Base-by-base conservation (phyloP, 1,140 invertebrate genomes). In the Schmidtea mediterranea region DNA sequence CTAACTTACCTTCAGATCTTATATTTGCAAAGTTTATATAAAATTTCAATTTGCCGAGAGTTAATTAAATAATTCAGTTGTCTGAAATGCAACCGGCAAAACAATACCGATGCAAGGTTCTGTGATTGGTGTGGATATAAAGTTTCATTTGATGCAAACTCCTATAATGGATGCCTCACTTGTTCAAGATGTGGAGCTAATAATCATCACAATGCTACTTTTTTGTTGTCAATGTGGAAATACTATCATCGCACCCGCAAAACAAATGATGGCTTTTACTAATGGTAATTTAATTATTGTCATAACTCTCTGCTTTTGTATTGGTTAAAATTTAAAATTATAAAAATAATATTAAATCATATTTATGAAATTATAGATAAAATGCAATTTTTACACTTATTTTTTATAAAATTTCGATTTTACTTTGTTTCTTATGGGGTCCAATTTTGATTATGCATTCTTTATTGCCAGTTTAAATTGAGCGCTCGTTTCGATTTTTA, bases 91-190 rank as follows among this genome's bases (percentile, higher is more conserved):
- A 53, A 50, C 36, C 53, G 61, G 15, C 53, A 59, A 8, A 62
- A 62, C 49, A 58, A 56, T 49, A 52, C 54, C 9, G 59, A 62
- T 49, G 59, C 61, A 13, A 46, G 61, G 47, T 62, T 58, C 50
- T 62, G 61, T 55, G 61, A 62, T 48, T 62, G 61, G 61, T 62
- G 61, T 52, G 59, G 59, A 47, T 49, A 55, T 12, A 60, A 62
- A 55, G 59, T 61, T 32, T 32, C 26, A 3, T 3, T 32, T 32
- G 26, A 32, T 3, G 10, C 26, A 6, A 32, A 10, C 10, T 32
- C 26, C 26, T 32, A 32, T 10, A 19, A 19, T 43, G 26, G 21
- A 16, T 51, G 32, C 16, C 46, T 56, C 53, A 23, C 52, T 18
- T 61, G 59, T 50, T 55, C 54, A 12, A 55, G 54, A 37, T 61